phyloP scores from a whole-genome alignment of 2,797 vertebrate species.

The Muscicapa striata region DNA sequence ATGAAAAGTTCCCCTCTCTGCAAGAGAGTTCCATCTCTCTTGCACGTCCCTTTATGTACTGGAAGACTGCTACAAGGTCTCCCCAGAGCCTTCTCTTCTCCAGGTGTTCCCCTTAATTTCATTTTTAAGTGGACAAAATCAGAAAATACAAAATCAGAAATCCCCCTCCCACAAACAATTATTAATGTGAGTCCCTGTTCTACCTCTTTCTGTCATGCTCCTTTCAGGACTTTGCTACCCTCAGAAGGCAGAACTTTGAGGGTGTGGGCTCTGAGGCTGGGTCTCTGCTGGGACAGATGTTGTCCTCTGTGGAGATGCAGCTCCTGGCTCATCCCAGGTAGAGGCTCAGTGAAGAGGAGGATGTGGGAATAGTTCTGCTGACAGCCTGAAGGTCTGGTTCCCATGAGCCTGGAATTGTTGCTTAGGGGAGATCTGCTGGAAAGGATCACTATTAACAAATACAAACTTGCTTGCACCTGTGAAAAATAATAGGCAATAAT shows the following conservation, averaged over 20 bases:
- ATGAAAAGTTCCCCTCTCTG: neutral
- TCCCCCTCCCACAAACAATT: rapidly evolving
- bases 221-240: neutral
- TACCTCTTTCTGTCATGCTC: neutral
- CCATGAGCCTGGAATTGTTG: neutral
- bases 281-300: neutral
- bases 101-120: neutral
- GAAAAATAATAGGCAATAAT: neutral
- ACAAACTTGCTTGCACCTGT: neutral
- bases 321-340: neutral
- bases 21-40: neutral
- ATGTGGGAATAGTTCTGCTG: neutral
- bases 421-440: neutral
- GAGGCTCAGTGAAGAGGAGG: neutral
- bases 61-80: neutral
- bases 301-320: neutral
- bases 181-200: rapidly evolving
- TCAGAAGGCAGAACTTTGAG: neutral
- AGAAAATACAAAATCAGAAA: neutral
- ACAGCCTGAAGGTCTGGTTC: neutral
- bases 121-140: neutral
- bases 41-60: neutral
- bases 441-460: neutral
- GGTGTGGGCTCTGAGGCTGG: neutral
- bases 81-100: neutral